Evolutionary conservation across 2,888 invertebrate species (phyloP), one percentile per base, ranked within the genome.

Genomic region (Agrilus mali): DNA sequence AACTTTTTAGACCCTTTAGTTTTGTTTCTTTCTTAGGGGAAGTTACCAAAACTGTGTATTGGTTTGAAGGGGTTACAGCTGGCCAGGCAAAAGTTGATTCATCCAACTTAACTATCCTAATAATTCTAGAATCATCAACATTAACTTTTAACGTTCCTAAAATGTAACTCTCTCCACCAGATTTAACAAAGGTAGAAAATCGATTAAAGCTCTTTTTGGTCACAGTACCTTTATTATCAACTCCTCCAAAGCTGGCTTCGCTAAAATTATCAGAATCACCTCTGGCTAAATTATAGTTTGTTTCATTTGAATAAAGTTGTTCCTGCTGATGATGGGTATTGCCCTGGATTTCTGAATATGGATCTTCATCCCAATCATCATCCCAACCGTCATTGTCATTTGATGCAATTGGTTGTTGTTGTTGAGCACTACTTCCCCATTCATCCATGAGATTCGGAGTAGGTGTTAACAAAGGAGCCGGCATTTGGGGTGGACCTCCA

Each of bases 1-100:
- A 98, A 59, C 92, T 95, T 69, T 97, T 97, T 55, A 97, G 78
- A 35, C 95, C 97, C 64, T 95, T 95, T 60, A 97, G 80, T 71
- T 98, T 98, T 1, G 89, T 85, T 67, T 95, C 95, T 65, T 98
- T 97, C 63, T 95, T 96, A 6, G 96, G 96, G 43, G 94, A 94
- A 13, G 92, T 86, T 27, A 97, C 86, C 41, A 81, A 74, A 46
- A 96, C 96, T 6, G 76, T 77, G 61, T 92, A 95, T 2, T 81
- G 77, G 34, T 59, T 56, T 46, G 83, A 78, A 7, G 38, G 20
- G 38, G 74, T 68, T 44, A 78, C 75, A 0, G 82, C 75, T 45
- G 81, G 72, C 95, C 95, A 97, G 46, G 75, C 70, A 57, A 82
- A 84, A 16, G 77, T 71, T 45, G 81, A 82, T 49, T 82, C 83